Base-by-base conservation (phyloP, 2,113 vertebrate species). In the Pipa parva region DNA sequence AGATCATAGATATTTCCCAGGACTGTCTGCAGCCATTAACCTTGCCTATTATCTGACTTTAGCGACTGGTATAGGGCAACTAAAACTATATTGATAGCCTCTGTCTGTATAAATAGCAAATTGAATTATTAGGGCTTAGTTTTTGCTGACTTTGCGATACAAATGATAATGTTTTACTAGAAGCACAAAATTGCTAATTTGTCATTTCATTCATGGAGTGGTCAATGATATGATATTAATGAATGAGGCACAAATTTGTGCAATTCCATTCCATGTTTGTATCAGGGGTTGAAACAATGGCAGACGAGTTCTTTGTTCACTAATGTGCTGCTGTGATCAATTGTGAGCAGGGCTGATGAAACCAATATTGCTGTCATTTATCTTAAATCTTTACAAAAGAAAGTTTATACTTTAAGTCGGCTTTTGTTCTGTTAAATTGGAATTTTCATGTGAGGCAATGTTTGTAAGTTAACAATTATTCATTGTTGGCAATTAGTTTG, bases 101-200 rank as follows among this genome's bases (percentile, higher is more conserved):
- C 72, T 74, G 75, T 72, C 66, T 74, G 80, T 71, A 78, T 78
- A 82, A 86, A 84, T 79, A 76, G 78, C 51, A 63, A 66, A 75
- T 78, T 88, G 85, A 90, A 70, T 87, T 90, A 90, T 82, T 77
- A 81, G 80, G 77, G 76, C 72, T 74, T 75, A 79, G 81, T 72
- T 88, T 89, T 81, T 92, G 90, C 91, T 93, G 92, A 92, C 88
- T 88, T 78, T 79, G 87, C 87, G 89, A 92, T 91, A 87, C 81
- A 80, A 83, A 83, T 73, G 90, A 92, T 91, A 91, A 83, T 62
- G 73, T 88, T 87, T 84, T 83, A 75, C 79, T 70, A 39, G 57
- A 63, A 69, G 80, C 51, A 72, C 63, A 79, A 82, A 86, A 87
- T 81, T 84, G 85, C 89, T 90, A 83, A 87, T 90, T 87, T 84